Evolutionary conservation across 30 jellyfish, hydroid and myxozoan species (phyloP).

Genomic region (Chironex yamaguchii): DNA sequence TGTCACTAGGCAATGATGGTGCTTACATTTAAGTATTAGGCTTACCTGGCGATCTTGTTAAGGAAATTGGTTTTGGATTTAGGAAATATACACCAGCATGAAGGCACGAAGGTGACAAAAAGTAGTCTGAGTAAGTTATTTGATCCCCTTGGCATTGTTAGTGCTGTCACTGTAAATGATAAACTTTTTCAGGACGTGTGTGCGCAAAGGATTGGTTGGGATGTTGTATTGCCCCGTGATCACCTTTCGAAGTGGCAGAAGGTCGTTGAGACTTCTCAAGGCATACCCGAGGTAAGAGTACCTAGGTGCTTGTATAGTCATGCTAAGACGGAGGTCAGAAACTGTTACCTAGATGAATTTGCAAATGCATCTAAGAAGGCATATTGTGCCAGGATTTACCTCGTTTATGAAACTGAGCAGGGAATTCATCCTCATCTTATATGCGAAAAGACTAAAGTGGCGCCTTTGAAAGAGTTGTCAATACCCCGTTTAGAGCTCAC

Average conservation of each 20-base stretch:
- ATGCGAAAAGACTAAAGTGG: constrained; percentile 16
- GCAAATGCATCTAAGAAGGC: constrained; percentile 22
- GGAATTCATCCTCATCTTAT: background rate
- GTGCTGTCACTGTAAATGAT: constrained; percentile 27
- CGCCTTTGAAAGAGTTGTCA: background rate
- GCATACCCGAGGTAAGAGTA: background rate
- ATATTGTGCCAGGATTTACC: constrained; percentile 12
- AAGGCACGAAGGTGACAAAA: background rate
- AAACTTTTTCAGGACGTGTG: constrained; percentile 48
- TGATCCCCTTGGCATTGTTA: constrained; percentile 40
- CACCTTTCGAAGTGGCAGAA: constrained; percentile 1
- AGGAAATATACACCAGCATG: background rate
- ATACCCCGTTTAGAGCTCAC: no score
- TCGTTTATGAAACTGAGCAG: constrained; percentile 7
- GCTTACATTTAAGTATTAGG: background rate
- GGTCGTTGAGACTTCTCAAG: background rate
- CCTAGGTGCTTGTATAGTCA: constrained; percentile 11
- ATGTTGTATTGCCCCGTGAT: constrained; percentile 29
- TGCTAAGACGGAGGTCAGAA: background rate
- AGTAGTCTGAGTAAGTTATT: constrained; percentile 12
- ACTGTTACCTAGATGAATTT: background rate
- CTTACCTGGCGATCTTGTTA: background rate
- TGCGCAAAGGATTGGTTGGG: constrained; percentile 44
- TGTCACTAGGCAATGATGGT: background rate
- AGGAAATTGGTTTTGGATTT: background rate